Conservation (phyloP, 1,140 invertebrate genomes). For the Caerostris extrusa region DNA sequence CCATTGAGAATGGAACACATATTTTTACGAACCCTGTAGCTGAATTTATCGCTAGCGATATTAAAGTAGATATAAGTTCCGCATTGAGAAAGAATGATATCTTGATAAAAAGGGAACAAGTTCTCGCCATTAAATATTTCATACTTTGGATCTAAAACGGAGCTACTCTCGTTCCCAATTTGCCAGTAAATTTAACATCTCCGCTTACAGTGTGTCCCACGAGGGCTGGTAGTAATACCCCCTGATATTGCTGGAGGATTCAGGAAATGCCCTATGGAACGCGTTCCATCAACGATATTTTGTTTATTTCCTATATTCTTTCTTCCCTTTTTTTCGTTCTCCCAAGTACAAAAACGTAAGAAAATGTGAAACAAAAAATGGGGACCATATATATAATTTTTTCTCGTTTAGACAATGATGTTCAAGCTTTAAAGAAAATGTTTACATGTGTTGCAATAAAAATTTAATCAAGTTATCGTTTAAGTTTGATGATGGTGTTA, state of each 20-base stretch:
- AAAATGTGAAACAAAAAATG: background rate
- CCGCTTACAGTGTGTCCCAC: background rate
- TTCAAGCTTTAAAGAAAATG: too few species aligned
- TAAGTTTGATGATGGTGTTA: too few species aligned
- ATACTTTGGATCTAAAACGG: background rate
- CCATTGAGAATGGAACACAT: background rate
- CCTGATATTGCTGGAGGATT: background rate
- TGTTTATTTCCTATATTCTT: background rate
- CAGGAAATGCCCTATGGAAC: background rate
- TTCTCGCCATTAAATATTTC: constrained; percentile 64
- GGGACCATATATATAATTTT: background rate
- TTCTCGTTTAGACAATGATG: background rate
- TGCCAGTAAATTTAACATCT: constrained; percentile 74
- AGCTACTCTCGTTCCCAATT: constrained; percentile 47
- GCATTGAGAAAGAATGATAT: constrained; percentile 17
- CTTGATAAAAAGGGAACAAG: constrained; percentile 45
- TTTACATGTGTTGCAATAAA: too few species aligned
- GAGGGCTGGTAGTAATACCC: background rate
- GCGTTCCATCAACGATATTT: constrained; percentile 9
- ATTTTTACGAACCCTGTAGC: background rate
- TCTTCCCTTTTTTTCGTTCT: background rate
- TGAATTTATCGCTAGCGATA: background rate
- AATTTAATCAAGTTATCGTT: too few species aligned
- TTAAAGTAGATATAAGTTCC: constrained; percentile 34
- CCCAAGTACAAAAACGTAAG: background rate